Evolutionary conservation across 2,888 invertebrate species (phyloP), one percentile per base, ranked within the genome.

Genomic region (Acrobasis repandana): DNA sequence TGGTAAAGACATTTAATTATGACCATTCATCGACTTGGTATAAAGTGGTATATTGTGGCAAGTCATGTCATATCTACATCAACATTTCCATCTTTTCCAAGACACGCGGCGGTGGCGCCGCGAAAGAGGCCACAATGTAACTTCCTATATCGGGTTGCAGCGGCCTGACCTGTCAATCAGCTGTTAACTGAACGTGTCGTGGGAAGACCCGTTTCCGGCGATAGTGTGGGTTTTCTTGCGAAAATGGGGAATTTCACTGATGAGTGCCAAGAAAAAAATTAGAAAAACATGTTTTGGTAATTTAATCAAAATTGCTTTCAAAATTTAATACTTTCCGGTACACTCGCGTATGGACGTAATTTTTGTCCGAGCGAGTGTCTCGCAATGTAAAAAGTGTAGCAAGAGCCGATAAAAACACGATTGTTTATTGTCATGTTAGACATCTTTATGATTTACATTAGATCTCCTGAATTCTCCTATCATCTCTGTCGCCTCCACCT

Each of bases 121-220:
- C 18, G 18, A 36, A 54, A 36, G 54, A 15, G 54, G 18, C 54
- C 6, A 54, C 18, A 18, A 15, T 38, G 18, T 15, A 18, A 38
- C 36, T 54, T 54, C 54, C 38, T 36, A 54, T 54, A 54, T 54
- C 54, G 18, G 54, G 38, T 54, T 54, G 18, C 54, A 38, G 34
- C 28, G 50, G 50, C 28, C 52, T 52, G 52, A 36, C 52, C 52
- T 52, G 52, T 52, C 52, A 34, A 52, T 52, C 52, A 52, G 52
- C 52, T 52, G 52, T 36, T 36, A 36, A 34, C n/a, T n/a, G 43
- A 43, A 43, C 16, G 51, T 52, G 36, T 43, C 54, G 54, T 38
- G 54, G 18, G 54, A 54, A 54, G 54, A 54, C 54, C 54, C 54
- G 54, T 18, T 54, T 54, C 54, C 54, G 36, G 54, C 38, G 15